phyloP scores from a whole-genome alignment of 1,140 invertebrate species.

The Euwallacea similis region DNA sequence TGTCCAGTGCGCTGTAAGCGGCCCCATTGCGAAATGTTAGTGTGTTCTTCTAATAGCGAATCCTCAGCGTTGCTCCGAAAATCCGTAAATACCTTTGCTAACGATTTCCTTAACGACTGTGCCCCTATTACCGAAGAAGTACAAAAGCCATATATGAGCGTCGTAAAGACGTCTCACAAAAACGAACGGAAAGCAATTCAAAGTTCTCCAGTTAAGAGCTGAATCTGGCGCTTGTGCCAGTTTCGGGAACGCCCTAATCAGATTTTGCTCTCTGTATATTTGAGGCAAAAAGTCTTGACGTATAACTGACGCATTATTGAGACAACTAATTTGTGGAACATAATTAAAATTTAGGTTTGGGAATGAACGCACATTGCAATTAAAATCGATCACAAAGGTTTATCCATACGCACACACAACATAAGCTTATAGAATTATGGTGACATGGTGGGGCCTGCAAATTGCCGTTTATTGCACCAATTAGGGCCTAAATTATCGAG shows the following conservation, averaged over 20 bases:
- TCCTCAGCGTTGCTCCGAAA: neutral
- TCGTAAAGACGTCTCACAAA: constrained; percentile 4
- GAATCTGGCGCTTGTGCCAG: constrained; percentile 3
- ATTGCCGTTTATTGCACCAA: neutral
- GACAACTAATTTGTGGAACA: neutral
- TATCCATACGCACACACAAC: neutral
- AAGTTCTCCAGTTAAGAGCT: neutral
- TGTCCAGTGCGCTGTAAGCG: too few species aligned
- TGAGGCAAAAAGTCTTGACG: neutral
- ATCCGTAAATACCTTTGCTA: constrained; percentile 3
- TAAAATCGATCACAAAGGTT: neutral
- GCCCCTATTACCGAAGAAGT: constrained; percentile 2
- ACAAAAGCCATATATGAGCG: constrained; percentile 5
- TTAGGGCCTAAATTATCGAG: neutral
- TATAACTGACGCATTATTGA: neutral
- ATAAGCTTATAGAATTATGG: neutral
- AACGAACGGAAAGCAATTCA: constrained; percentile 6
- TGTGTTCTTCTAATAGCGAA: neutral
- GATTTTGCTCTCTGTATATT: neutral
- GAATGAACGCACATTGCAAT: neutral
- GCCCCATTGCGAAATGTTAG: too few species aligned
- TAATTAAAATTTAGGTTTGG: constrained; percentile 1
- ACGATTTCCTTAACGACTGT: constrained; percentile 5
- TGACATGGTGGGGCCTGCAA: neutral
- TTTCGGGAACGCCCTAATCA: neutral